Base-by-base conservation (phyloP, 2,888 invertebrate species). In the Sarcophaga variegata region DNA sequence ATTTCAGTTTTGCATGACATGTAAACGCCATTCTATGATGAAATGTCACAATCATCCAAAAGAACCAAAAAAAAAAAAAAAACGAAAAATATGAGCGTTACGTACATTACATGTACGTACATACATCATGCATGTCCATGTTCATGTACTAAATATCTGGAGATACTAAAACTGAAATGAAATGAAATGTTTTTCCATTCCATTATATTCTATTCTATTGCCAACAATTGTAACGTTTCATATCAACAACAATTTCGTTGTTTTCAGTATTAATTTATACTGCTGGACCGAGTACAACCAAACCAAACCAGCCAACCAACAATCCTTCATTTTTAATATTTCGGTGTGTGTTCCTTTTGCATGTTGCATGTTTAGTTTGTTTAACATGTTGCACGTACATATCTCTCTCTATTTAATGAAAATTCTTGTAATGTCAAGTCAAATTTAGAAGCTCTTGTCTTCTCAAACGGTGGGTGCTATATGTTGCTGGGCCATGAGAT, bases 11-110 rank as follows among this genome's bases (percentile, higher is more conserved):
- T 81, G 90, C 92, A 79, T 92, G 92, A 92, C 91, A 92, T 91
- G 91, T 90, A 91, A 91, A 92, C 91, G 91, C 91, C 91, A 92
- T 91, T 91, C 90, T 90, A 89, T 91, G 92, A 91, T 92, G 91
- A 91, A 91, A 91, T 92, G 91, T 92, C 91, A 91, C 84, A 87
- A 84, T 79, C 84, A 84, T 79, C 81, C 6, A 37, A 37, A 37
- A 37, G 6, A 37, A 37, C 37, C 37, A 37, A 37, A 37, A 37
- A 37, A 20, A 37, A 37, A 37, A 37, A 37, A 20, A 27, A 27
- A 27, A 27, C 2, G 27, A 76, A 77, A 85, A 72, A 66, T 75
- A 77, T 83, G 62, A 64, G 4, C 37, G 37, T 49, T 14, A 49
- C 49, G 11, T 14, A 49, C 37, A 37, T 37, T 66, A 67, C 62